Evolutionary conservation across 2,797 vertebrate species (phyloP).

Genomic region (Tiaroga cobitis): DNA sequence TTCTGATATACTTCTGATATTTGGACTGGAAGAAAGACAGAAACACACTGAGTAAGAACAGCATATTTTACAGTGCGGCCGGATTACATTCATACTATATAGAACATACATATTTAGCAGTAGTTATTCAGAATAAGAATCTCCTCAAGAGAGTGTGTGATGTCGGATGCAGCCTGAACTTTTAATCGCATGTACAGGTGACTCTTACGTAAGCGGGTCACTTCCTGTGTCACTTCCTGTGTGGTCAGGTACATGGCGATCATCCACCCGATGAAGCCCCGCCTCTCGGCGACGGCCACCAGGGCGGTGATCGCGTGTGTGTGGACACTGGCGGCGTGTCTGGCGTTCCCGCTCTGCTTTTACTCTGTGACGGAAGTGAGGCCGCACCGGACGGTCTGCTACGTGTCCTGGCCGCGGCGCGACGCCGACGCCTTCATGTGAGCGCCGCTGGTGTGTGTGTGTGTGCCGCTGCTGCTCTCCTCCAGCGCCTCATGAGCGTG

Average conservation of each 20-base stretch:
- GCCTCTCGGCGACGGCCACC: constrained; percentile 82
- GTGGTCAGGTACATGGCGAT: constrained; percentile 85
- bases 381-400: constrained; percentile 82
- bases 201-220: neutral
- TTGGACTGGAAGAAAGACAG: too few species aligned
- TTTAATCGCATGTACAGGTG: neutral
- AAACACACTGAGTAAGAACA: too few species aligned
- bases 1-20: too few species aligned
- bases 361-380: constrained; percentile 80
- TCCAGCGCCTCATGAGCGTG: neutral
- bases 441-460: constrained; percentile 49
- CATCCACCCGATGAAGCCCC: constrained; percentile 86
- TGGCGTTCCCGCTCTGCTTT: constrained; percentile 85
- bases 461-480: neutral
- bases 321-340: constrained; percentile 82
- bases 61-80: too few species aligned
- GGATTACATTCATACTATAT: too few species aligned
- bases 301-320: constrained; percentile 83
- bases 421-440: constrained; percentile 82
- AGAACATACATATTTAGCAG: too few species aligned
- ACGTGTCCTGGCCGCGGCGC: constrained; percentile 83
- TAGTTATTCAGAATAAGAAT: too few species aligned
- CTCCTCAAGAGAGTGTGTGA: too few species aligned
- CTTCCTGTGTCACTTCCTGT: constrained; percentile 4
- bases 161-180: too few species aligned